A percentile compares a stretch with the other conserved stretches of the same genome.
Conservation (phyloP, 1,140 invertebrate species). For the Lanistes nyassanus region DNA sequence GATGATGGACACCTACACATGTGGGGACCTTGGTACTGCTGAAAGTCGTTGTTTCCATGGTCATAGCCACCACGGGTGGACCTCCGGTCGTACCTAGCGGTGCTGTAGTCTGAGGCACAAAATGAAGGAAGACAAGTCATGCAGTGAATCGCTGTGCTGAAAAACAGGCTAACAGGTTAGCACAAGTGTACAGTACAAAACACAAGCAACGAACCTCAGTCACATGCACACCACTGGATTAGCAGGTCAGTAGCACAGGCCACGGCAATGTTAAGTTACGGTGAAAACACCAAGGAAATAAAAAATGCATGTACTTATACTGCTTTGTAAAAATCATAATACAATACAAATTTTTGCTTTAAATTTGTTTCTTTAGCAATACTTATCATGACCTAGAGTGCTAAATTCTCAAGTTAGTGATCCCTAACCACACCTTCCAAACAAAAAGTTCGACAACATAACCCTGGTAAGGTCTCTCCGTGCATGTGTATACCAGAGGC, state of each 20-base stretch:
- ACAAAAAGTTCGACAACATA: too few relatives aligned
- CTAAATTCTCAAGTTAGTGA: too few relatives aligned
- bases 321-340: too few relatives aligned
- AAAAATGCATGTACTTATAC: too few relatives aligned
- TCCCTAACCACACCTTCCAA: too few relatives aligned
- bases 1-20: slow-evolving; percentile 19
- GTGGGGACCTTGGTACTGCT: slow-evolving; percentile 17
- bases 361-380: too few relatives aligned
- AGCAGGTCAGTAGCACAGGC: neutral
- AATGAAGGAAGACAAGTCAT: neutral
- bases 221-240: neutral
- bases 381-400: too few relatives aligned
- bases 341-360: too few relatives aligned
- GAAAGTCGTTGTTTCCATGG: slow-evolving; percentile 11
- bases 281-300: too few relatives aligned
- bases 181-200: slow-evolving; percentile 10
- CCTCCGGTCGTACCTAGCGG: slow-evolving; percentile 17
- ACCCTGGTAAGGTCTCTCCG: too few relatives aligned
- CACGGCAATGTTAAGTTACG: neutral
- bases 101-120: slow-evolving; percentile 22
- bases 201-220: neutral
- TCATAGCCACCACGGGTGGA: slow-evolving; percentile 22
- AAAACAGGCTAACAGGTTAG: slow-evolving; percentile 3
- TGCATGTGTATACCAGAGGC: too few relatives aligned
- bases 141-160: too few relatives aligned